Evolutionary conservation across 2,113 vertebrate species (phyloP).

Genomic region (Benitochromis conjunctus): DNA sequence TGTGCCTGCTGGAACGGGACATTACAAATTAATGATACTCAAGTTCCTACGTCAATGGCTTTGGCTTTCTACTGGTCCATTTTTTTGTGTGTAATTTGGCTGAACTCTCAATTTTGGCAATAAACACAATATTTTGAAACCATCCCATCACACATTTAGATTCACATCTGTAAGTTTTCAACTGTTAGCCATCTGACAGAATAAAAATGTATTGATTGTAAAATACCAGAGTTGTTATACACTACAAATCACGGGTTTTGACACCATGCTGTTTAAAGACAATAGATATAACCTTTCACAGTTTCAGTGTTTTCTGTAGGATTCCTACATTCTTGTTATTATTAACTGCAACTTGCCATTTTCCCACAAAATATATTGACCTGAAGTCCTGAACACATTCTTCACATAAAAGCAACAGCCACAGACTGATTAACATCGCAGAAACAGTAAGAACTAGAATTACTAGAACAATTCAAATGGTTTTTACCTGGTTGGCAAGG

Average conservation of each 20-base stretch:
- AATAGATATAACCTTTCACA: background rate
- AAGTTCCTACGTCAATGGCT: background rate
- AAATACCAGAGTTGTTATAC: background rate
- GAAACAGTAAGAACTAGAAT: background rate
- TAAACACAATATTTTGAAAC: background rate
- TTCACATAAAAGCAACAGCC: background rate
- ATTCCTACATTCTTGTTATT: background rate
- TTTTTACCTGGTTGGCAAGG: conserved; percentile 77
- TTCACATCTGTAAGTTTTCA: background rate
- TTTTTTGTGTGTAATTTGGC: background rate
- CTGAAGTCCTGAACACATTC: background rate
- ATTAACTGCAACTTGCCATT: background rate
- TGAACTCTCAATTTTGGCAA: background rate
- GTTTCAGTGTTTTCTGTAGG: background rate
- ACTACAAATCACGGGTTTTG: background rate
- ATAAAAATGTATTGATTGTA: background rate
- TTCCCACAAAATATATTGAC: background rate
- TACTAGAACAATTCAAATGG: background rate
- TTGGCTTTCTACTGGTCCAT: background rate
- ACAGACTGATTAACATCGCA: background rate
- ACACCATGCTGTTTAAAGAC: background rate
- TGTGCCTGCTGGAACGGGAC: background rate
- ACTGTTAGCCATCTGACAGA: background rate
- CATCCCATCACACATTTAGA: background rate
- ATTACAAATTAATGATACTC: background rate